Evolutionary conservation across 2,113 vertebrate genomes (phyloP).

Genomic region (Taurulus bubalis): DNA sequence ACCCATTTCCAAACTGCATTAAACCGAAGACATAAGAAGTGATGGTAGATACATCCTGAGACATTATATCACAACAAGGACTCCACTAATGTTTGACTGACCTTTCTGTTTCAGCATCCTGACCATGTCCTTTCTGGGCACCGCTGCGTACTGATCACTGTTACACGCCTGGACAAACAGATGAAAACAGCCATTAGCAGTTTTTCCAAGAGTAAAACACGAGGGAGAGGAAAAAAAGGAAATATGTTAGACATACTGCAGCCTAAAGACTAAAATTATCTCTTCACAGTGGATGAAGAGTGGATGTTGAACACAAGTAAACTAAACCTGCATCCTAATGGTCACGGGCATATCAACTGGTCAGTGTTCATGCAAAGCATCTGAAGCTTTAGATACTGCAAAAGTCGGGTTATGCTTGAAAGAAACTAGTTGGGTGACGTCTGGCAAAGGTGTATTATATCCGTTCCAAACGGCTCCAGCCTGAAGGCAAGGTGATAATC

Average conservation of each 20-base stretch:
- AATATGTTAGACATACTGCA: background rate
- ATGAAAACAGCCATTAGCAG: constrained; percentile 5
- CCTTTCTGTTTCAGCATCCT: constrained; percentile 77
- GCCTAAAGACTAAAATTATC: background rate
- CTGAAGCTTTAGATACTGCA: background rate
- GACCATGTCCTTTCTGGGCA: constrained; percentile 83
- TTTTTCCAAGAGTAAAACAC: background rate
- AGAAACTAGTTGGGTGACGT: background rate
- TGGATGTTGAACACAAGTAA: background rate
- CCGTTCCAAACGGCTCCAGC: background rate
- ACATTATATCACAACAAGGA: background rate
- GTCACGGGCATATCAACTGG: background rate
- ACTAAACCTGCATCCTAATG: background rate
- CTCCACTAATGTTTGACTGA: constrained; percentile 28
- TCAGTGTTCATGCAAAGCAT: background rate
- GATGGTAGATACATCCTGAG: background rate
- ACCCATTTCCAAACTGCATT: background rate
- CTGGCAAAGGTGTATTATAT: background rate
- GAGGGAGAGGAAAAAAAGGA: background rate
- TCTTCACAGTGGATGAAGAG: background rate
- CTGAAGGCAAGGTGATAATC: background rate
- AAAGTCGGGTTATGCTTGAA: background rate
- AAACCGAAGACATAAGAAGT: background rate
- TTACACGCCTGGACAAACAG: constrained; percentile 85
- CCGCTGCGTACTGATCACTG: constrained; percentile 85